phyloP scores from a whole-genome alignment of 1,140 invertebrate species.

The Scaptodrosophila lebanonensis region DNA sequence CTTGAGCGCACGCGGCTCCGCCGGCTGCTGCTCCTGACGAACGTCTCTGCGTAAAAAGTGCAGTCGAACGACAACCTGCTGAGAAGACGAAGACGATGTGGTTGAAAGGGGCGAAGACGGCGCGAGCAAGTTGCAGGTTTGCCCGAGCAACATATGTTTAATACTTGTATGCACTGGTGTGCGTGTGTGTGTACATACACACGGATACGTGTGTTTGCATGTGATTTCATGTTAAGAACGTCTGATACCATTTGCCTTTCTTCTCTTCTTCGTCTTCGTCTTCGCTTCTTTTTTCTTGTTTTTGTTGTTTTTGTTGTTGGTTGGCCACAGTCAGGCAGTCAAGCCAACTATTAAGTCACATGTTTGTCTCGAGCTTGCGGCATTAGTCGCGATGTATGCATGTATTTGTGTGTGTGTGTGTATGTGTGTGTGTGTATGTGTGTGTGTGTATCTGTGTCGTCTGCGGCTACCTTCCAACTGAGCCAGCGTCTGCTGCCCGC shows the following conservation, averaged over 20 bases:
- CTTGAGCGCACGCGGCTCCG: constrained; percentile 43
- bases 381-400: not conserved
- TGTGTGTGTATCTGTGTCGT: too few relatives aligned
- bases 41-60: constrained; percentile 12
- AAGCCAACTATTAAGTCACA: constrained; percentile 49
- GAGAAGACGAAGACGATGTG: constrained; percentile 16
- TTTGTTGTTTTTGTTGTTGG: constrained; percentile 3
- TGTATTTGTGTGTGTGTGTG: not conserved
- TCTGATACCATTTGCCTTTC: constrained; percentile 46
- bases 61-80: constrained; percentile 47
- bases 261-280: not conserved
- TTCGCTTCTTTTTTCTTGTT: not conserved
- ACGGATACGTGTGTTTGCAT: constrained; percentile 17
- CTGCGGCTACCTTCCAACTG: too few relatives aligned
- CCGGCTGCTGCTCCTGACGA: constrained; percentile 41
- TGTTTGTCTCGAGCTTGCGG: constrained; percentile 29
- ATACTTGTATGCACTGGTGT: constrained; percentile 4
- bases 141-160: constrained; percentile 56
- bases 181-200: constrained; percentile 9
- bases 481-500: too few relatives aligned
- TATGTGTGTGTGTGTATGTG: too few relatives aligned
- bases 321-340: constrained; percentile 1
- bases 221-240: constrained; percentile 54
- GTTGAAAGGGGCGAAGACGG: too few relatives aligned
- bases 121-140: too few relatives aligned